A percentile compares a stretch with the other conserved stretches of the same genome.
phyloP scores from a whole-genome alignment of 2,888 invertebrate genomes.

The Sarcophaga carnaria region DNA sequence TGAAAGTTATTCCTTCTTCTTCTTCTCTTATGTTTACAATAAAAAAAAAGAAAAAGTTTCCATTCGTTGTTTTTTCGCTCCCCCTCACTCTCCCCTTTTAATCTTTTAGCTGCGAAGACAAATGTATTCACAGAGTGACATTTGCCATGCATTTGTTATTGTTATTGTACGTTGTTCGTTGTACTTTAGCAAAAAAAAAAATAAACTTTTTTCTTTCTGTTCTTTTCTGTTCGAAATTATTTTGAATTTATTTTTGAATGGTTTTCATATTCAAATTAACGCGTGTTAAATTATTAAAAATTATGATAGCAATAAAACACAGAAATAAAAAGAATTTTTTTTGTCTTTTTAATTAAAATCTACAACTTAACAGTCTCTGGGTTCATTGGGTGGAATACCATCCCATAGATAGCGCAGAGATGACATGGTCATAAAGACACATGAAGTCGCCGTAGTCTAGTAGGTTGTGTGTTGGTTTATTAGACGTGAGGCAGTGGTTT shows the following conservation, averaged over 20 bases:
- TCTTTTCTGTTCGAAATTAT: neutral
- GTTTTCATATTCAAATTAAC: neutral
- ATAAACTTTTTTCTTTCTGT: neutral
- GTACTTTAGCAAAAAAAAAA: neutral
- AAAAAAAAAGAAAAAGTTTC: neutral
- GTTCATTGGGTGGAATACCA: too few relatives aligned
- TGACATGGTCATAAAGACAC: too few relatives aligned
- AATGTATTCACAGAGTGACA: conserved; percentile 33
- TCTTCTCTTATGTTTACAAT: neutral
- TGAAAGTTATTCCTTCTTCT: conserved; percentile 12
- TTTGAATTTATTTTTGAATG: neutral
- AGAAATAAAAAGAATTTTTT: neutral
- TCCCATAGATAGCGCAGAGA: too few relatives aligned
- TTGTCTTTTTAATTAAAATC: too few relatives aligned
- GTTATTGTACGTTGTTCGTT: neutral
- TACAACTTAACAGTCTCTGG: too few relatives aligned
- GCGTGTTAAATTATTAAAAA: neutral
- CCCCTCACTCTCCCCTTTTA: too few relatives aligned
- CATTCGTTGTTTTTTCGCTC: neutral
- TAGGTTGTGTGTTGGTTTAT: too few relatives aligned
- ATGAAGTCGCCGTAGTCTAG: too few relatives aligned
- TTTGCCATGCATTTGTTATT: neutral
- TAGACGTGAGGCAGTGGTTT: too few relatives aligned
- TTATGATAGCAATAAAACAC: neutral
- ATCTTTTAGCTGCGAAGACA: neutral